Conservation (phyloP, 1,140 invertebrate species). For the Probaryconus sp. region DNA sequence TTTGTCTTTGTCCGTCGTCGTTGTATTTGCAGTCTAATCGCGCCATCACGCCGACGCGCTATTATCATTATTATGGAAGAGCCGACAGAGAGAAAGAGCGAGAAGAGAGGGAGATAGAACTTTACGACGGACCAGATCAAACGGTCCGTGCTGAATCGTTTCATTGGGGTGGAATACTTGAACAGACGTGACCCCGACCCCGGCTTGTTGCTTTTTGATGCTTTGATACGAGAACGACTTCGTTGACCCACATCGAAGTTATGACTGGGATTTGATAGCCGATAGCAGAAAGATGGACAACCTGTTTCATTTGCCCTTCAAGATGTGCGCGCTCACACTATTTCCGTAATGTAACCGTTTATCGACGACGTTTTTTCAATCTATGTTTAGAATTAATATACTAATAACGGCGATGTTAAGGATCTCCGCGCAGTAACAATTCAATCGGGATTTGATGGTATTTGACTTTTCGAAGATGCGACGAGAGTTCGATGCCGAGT, state of each 20-base stretch:
- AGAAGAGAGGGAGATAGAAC: conserved; percentile 2
- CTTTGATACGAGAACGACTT: not conserved
- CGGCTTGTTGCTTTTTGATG: conserved; percentile 30
- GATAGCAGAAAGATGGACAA: not conserved
- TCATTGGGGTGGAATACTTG: conserved; percentile 26
- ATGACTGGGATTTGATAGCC: not conserved
- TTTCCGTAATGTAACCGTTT: no score
- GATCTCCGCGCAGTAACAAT: no score
- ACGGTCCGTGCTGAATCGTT: conserved; percentile 18
- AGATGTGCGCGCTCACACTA: no score
- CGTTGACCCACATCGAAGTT: conserved; percentile 19
- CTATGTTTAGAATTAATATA: no score
- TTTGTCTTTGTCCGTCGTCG: conserved; percentile 21
- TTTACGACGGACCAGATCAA: conserved; percentile 26
- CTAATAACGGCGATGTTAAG: no score
- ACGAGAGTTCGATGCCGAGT: no score
- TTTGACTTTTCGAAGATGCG: no score
- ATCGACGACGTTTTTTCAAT: no score
- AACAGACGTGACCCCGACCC: conserved; percentile 20
- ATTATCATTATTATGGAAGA: conserved; percentile 23
- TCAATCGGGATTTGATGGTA: no score
- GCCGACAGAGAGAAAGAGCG: no score
- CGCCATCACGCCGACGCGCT: not conserved
- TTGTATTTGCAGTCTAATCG: conserved; percentile 24
- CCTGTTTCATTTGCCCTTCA: no score